Base-by-base conservation (phyloP, 1,140 invertebrate species). In the Carcinoscorpius rotundicauda region DNA sequence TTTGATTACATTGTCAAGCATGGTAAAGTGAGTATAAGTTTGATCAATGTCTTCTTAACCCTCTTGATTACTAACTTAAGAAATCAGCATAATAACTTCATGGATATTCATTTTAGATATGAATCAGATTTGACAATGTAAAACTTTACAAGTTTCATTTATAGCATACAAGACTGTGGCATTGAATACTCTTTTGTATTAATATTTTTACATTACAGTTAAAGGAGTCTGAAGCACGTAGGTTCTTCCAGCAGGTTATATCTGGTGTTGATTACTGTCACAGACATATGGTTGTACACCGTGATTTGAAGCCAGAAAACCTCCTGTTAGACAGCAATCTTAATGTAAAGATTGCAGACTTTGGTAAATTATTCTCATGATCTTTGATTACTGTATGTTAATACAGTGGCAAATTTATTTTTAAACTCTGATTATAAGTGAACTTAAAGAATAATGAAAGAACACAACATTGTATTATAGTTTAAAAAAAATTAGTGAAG, bases 1-100 rank as follows among this genome's bases (percentile, higher is more conserved):
- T 99, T 99, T 81, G 97, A 99, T 76, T 99, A 99, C 75, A 99
- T 99, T 73, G 97, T 99, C 0, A 98, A 98, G 76, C 88, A 98
- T 79, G 97, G 96, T 29, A 96, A 97, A 78, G 83, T 85, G n/a
- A 55, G 6, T 8, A 55, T 8, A 55, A 8, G 6, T 55, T 55
- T 55, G n/a, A 55, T 55, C 6, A 8, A 55, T n/a, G n/a, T 55
- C 53, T 6, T 55, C n/a, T 55, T 55, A 55, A 55, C 53, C n/a
- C 53, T n/a, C 53, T 8, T 55, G n/a, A 8, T 55, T 55, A 29
- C 29, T 29, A 29, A 29, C 29, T 29, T 29, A 29, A 29, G 29
- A 29, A 29, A 29, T 29, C 29, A 29, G 29, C 29, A 29, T 29
- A 29, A 29, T 29, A 29, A 29, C 29, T 29, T 29, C 29, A 29